These are phyloP conservation scores for Lutra lutra DNA, from an alignment of 2,797 vertebrate species.

Conservation along the genomic window DNA sequence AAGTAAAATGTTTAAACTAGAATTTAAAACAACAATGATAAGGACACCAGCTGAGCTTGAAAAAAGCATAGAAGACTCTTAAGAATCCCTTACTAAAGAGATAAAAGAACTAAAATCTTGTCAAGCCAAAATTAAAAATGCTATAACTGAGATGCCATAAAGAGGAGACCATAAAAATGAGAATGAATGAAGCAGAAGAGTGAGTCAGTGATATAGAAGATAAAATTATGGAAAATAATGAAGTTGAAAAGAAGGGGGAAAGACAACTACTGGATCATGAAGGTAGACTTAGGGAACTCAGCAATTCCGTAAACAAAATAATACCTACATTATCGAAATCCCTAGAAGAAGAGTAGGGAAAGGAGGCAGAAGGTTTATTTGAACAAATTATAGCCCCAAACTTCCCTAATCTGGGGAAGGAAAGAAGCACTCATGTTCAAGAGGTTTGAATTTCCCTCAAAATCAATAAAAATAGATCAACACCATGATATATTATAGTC, in stretches of 20 bases:
- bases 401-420: not conserved
- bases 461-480: not conserved
- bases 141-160: not conserved
- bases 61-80: not conserved
- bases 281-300: not conserved
- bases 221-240: not conserved
- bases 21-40: not conserved
- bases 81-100: not conserved
- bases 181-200: not conserved
- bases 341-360: not conserved
- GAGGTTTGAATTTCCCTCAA: not conserved
- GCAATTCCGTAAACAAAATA: not conserved
- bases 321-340: not conserved
- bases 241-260: not conserved
- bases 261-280: not conserved
- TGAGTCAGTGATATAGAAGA: not conserved
- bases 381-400: not conserved
- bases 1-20: not conserved
- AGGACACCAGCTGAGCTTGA: not conserved
- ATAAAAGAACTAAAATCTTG: not conserved
- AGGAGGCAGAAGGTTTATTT: not conserved
- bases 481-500: not conserved
- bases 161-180: not conserved
- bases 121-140: not conserved
- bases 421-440: not conserved